phyloP scores from a whole-genome alignment of 2,797 vertebrate genomes.

The Champsocephalus gunnari region DNA sequence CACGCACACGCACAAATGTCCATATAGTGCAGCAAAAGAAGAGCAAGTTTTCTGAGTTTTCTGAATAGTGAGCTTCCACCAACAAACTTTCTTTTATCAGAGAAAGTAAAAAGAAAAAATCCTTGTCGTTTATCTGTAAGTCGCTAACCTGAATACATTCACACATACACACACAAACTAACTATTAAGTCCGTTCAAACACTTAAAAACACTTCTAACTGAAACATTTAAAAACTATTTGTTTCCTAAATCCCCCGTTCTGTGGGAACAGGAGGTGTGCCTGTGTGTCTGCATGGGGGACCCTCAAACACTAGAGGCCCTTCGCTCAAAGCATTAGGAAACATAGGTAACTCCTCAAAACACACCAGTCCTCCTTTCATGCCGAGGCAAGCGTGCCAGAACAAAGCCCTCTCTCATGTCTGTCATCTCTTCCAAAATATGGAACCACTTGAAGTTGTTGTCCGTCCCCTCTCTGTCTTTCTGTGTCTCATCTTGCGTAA shows the following conservation, averaged over 20 bases:
- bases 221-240: slow-evolving; percentile 48
- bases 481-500: slow-evolving; percentile 52
- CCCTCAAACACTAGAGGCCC: background rate
- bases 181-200: background rate
- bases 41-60: slow-evolving; percentile 5
- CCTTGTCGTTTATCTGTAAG: slow-evolving; percentile 14
- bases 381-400: slow-evolving; percentile 43
- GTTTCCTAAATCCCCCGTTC: slow-evolving; percentile 37
- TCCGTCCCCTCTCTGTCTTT: slow-evolving; percentile 32
- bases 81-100: slow-evolving; percentile 8
- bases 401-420: slow-evolving; percentile 58
- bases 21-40: slow-evolving; percentile 7
- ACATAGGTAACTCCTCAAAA: slow-evolving; percentile 65
- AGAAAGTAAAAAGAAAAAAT: slow-evolving; percentile 12
- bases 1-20: slow-evolving; percentile 10
- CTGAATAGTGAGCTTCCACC: background rate
- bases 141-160: slow-evolving; percentile 13
- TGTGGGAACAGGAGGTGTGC: slow-evolving; percentile 22
- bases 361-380: slow-evolving; percentile 59
- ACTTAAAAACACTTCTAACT: slow-evolving; percentile 36
- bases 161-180: background rate
- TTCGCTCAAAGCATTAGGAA: slow-evolving; percentile 56
- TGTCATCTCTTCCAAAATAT: slow-evolving; percentile 62
- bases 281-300: background rate
- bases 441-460: slow-evolving; percentile 53